phyloP scores from a whole-genome alignment of 2,888 invertebrate species.

The Xestobium rufovillosum region DNA sequence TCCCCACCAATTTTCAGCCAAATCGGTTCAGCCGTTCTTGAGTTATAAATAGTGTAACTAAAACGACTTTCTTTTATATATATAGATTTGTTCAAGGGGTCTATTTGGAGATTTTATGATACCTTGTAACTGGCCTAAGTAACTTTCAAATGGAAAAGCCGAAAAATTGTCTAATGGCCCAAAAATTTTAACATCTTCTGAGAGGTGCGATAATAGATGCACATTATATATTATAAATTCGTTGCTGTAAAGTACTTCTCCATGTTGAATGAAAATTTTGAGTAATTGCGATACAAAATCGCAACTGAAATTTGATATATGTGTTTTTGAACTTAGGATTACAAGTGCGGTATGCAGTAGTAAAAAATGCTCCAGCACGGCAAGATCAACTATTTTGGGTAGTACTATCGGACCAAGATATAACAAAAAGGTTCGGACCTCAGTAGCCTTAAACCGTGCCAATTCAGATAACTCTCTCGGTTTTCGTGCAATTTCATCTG shows the following conservation, averaged over 20 bases:
- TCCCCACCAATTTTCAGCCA: too few relatives aligned
- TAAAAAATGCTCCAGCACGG: constrained; percentile 13
- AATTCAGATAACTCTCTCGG: constrained; percentile 8
- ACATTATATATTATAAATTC: constrained; percentile 14
- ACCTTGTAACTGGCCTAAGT: constrained; percentile 8
- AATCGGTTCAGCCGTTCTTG: too few relatives aligned
- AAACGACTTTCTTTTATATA: too few relatives aligned
- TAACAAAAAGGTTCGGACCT: constrained; percentile 12
- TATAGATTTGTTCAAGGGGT: constrained; percentile 15
- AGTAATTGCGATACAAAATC: constrained; percentile 10
- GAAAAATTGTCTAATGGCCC: constrained; percentile 15
- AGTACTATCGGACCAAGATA: constrained; percentile 12
- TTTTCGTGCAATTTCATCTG: constrained; percentile 13
- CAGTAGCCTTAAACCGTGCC: constrained; percentile 13
- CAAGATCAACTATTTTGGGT: constrained; percentile 7
- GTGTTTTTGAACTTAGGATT: constrained; percentile 8
- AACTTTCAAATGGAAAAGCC: constrained; percentile 12
- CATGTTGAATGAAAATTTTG: constrained; percentile 10
- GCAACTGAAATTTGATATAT: constrained; percentile 8
- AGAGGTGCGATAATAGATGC: constrained; percentile 16
- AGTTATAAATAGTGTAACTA: too few relatives aligned
- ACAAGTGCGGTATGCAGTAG: constrained; percentile 11
- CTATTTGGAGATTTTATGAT: constrained; percentile 9
- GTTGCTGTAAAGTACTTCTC: constrained; percentile 11
- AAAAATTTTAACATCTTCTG: constrained; percentile 12